A percentile compares a stretch with the other conserved stretches of the same genome.
Evolutionary conservation across 2,888 invertebrate genomes (phyloP).

Genomic region (Rhogogaster chlorosoma): DNA sequence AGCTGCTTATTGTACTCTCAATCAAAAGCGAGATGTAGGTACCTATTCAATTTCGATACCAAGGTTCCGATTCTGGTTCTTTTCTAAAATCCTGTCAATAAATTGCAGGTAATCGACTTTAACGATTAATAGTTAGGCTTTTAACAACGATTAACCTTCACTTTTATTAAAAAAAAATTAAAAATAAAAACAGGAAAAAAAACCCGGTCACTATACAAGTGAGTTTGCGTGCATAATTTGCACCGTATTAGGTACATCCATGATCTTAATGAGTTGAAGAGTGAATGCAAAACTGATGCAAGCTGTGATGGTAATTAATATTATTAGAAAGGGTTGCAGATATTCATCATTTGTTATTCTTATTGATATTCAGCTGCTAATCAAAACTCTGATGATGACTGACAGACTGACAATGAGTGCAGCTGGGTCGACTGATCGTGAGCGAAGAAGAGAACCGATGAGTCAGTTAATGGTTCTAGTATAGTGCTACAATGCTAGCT

Average conservation of each 20-base stretch:
- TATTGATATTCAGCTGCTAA: constrained; percentile 27
- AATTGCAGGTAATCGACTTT: neutral
- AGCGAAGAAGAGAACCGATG: neutral
- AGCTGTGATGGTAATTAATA: constrained; percentile 5
- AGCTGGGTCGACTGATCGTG: neutral
- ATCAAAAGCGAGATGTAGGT: neutral
- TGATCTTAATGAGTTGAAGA: constrained; percentile 21
- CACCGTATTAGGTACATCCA: neutral
- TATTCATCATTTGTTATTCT: constrained; percentile 19
- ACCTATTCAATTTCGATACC: neutral
- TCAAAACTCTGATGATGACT: neutral
- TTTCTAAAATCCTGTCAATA: neutral
- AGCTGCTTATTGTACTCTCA: neutral
- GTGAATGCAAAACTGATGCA: constrained; percentile 44
- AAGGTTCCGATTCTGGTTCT: neutral
- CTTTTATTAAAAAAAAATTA: neutral
- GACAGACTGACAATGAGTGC: constrained; percentile 7
- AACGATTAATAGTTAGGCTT: neutral
- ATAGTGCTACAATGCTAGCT: neutral
- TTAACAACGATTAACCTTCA: neutral
- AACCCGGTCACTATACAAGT: neutral
- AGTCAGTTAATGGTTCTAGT: neutral
- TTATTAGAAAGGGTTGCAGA: constrained; percentile 42
- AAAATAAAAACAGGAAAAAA: too few species aligned
- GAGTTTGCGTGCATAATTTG: neutral